Conservation (phyloP, 2,113 vertebrate genomes). For the Mastomys natalensis region DNA sequence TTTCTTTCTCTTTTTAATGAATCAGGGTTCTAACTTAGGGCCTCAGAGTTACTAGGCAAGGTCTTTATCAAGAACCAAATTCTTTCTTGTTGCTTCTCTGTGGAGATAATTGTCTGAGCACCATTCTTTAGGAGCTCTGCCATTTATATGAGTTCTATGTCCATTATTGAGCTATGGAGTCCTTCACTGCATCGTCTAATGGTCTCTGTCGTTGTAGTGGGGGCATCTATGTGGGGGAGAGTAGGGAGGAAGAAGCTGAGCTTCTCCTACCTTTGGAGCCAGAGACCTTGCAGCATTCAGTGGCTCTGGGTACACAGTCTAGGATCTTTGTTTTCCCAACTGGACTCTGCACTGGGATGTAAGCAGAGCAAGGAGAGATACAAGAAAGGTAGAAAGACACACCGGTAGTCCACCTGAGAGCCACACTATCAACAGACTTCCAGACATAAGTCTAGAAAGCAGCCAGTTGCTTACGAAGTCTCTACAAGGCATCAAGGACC, state of each 20-base stretch:
- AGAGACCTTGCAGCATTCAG: background rate
- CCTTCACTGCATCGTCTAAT: background rate
- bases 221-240: background rate
- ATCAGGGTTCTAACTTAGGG: background rate
- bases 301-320: background rate
- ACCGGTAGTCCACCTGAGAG: background rate
- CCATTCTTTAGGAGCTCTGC: conserved; percentile 1
- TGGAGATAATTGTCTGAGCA: conserved; percentile 25
- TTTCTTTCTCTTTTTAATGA: background rate
- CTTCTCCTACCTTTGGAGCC: background rate
- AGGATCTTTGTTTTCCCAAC: background rate
- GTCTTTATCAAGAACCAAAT: background rate
- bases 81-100: background rate
- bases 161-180: background rate
- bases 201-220: background rate
- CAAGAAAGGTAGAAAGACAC: conserved; percentile 31
- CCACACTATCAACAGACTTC: background rate
- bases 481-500: background rate
- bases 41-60: background rate
- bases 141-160: background rate
- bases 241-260: background rate
- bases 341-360: background rate
- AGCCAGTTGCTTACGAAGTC: background rate
- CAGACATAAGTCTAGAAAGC: background rate
- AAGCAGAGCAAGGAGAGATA: conserved; percentile 19